phyloP scores from a whole-genome alignment of 2,113 vertebrate species.

The Crocuta crocuta region DNA sequence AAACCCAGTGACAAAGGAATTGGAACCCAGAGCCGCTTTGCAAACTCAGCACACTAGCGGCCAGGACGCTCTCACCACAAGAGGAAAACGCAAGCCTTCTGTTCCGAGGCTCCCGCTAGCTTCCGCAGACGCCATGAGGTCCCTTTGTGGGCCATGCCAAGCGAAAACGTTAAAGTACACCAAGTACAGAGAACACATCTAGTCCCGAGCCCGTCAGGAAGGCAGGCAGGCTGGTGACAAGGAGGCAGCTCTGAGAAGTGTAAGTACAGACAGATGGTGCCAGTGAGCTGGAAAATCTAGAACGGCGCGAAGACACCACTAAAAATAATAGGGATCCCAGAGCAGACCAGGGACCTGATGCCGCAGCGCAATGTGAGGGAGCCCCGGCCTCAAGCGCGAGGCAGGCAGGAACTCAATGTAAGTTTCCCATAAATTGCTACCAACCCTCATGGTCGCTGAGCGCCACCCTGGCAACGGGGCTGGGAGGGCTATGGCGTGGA shows the following conservation, averaged over 20 bases:
- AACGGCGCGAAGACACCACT: not conserved
- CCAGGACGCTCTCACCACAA: not conserved
- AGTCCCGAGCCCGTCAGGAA: not conserved
- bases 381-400: not conserved
- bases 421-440: not conserved
- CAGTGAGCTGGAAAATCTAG: constrained; percentile 28
- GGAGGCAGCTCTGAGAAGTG: constrained; percentile 32
- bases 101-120: not conserved
- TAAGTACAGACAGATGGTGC: constrained; percentile 61
- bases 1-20: not conserved
- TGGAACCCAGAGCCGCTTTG: not conserved
- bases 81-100: not conserved
- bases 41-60: fast-evolving
- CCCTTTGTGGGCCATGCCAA: not conserved
- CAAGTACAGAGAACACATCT: constrained; percentile 4
- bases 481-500: not conserved
- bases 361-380: not conserved
- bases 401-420: not conserved
- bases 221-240: not conserved
- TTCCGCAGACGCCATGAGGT: not conserved
- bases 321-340: constrained; percentile 20
- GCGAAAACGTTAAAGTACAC: not conserved
- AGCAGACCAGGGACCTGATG: not conserved
- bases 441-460: not conserved
- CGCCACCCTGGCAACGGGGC: not conserved